These are phyloP conservation scores for Leucosticte australis DNA, from an alignment of 2,113 vertebrate genomes.

Conservation along the genomic window DNA sequence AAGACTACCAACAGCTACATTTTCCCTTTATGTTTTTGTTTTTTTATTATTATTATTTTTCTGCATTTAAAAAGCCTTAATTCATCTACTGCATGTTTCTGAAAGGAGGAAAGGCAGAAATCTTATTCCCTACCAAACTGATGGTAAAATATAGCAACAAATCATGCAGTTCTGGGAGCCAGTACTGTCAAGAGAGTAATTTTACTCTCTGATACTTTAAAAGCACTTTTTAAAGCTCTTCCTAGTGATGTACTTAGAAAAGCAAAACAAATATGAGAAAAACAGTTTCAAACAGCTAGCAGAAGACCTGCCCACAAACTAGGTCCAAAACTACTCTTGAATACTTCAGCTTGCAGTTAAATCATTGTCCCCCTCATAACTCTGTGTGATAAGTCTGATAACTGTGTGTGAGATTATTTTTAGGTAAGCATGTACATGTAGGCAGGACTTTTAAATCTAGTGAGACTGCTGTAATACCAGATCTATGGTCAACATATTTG, in stretches of 20 bases:
- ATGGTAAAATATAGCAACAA: slow-evolving; percentile 5
- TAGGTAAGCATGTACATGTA: background rate
- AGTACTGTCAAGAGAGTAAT: background rate
- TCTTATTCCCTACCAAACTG: background rate
- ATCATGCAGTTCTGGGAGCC: background rate
- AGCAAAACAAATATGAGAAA: background rate
- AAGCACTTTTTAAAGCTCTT: slow-evolving; percentile 14
- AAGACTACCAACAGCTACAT: background rate
- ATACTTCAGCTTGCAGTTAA: background rate
- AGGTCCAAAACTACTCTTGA: background rate
- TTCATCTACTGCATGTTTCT: background rate
- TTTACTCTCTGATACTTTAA: slow-evolving; percentile 18
- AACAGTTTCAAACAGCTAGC: background rate
- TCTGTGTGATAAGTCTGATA: background rate
- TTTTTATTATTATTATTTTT: background rate
- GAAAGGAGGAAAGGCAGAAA: background rate
- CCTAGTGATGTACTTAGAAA: background rate
- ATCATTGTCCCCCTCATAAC: background rate
- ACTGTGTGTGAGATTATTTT: background rate
- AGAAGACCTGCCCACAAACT: background rate
- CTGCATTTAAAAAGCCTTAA: background rate
- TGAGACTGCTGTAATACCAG: background rate
- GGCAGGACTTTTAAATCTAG: background rate
- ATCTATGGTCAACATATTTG: background rate
- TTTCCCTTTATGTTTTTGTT: background rate